Percentiles rank a stretch among this genome's conserved stretches.
Conservation (phyloP, 2,797 vertebrate species). For the Gadopsis bispinosus region DNA sequence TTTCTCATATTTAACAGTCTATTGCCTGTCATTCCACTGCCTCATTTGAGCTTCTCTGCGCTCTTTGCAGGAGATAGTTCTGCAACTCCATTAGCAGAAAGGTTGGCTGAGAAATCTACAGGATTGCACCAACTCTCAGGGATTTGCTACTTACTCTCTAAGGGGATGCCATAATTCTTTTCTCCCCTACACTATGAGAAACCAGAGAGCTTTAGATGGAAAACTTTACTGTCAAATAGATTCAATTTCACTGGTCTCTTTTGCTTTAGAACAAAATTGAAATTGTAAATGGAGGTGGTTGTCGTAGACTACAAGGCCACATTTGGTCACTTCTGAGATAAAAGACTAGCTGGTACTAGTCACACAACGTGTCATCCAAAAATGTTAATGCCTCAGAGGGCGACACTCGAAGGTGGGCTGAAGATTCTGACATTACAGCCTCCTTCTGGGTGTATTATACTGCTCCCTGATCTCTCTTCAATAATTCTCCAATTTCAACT, state of each 20-base stretch:
- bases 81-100: constrained; percentile 53
- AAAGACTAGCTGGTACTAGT: not conserved
- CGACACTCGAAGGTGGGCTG: not conserved
- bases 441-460: not conserved
- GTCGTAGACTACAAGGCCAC: not conserved
- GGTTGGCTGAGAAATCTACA: constrained; percentile 28
- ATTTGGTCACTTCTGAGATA: not conserved
- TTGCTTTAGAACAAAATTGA: not conserved
- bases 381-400: not conserved
- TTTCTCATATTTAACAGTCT: constrained; percentile 63
- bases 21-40: constrained; percentile 56
- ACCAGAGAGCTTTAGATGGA: constrained; percentile 8
- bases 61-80: constrained; percentile 38
- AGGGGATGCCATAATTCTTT: constrained; percentile 9
- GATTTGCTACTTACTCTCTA: constrained; percentile 17
- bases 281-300: not conserved
- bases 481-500: not conserved
- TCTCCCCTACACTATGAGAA: not conserved
- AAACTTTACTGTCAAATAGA: constrained; percentile 5
- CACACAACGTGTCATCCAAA: not conserved
- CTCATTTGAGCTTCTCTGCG: constrained; percentile 56
- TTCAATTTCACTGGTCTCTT: not conserved
- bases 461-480: not conserved
- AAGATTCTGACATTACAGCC: not conserved
- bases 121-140: constrained; percentile 24